Conservation (phyloP, 2,797 vertebrate genomes). For the Xerus rutilus region DNA sequence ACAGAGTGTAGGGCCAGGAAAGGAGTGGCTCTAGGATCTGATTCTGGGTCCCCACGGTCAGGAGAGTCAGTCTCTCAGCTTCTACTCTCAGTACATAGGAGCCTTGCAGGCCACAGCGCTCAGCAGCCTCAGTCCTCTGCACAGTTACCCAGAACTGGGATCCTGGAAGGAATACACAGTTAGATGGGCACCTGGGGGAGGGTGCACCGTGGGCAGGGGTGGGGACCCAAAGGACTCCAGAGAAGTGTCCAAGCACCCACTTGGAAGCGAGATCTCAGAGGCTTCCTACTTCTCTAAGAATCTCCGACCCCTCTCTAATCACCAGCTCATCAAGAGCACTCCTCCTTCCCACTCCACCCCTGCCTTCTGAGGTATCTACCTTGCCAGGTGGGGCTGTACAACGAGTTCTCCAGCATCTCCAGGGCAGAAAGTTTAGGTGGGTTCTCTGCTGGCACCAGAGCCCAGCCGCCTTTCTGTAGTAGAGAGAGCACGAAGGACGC, state of each 20-base stretch:
- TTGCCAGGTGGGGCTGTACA: constrained; percentile 96
- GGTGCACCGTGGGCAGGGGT: too few relatives aligned
- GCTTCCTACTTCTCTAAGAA: constrained; percentile 8
- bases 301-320: not conserved
- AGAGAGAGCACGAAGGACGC: constrained; percentile 66
- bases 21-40: constrained; percentile 90
- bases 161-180: constrained; percentile 85
- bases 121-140: constrained; percentile 95
- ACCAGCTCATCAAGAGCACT: not conserved
- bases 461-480: constrained; percentile 76
- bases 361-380: constrained; percentile 87
- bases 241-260: not conserved
- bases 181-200: not conserved
- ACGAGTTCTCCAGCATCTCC: constrained; percentile 97
- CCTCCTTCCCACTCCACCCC: constrained; percentile 5
- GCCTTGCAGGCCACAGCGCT: constrained; percentile 93
- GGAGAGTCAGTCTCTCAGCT: constrained; percentile 90
- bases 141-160: constrained; percentile 95
- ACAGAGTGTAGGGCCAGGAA: constrained; percentile 96
- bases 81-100: constrained; percentile 94
- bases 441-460: constrained; percentile 50
- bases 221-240: not conserved
- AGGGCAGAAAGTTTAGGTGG: constrained; percentile 78
- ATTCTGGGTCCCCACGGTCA: constrained; percentile 86
- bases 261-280: not conserved